Base-by-base conservation (phyloP, 1,140 invertebrate species). In the Mycetomoellerius zeteki region DNA sequence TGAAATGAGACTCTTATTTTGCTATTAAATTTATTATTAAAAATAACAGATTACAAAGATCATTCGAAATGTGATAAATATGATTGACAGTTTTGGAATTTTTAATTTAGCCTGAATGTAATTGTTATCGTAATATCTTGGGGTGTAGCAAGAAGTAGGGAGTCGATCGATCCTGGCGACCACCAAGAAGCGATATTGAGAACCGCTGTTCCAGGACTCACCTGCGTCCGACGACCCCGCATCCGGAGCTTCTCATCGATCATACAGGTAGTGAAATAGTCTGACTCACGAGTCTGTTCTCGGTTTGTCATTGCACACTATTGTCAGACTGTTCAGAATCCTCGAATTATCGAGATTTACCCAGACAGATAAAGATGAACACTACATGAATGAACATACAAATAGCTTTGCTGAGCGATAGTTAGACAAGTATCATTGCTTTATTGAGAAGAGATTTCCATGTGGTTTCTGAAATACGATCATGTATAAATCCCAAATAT, bases 221-320 rank as follows among this genome's bases (percentile, higher is more conserved):
- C 89, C 86, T 91, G 89, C 89, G 89, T 90, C 81, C 89, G 82
- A 91, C 89, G 89, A 91, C 89, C 89, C 72, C 89, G 77, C 80
- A 89, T 90, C 81, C 89, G 85, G 89, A 86, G 86, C 89, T 87
- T 90, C 75, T 86, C 86, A 90, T 88, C 85, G 89, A 88, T 90
- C 89, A 77, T 85, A 71, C 65, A 60, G 54, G 27, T 84, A 73
- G 54, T 56, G 54, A 60, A 84, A 84, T 19, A n/a, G 50, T 58
- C 47, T n/a, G 14, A 47, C 8, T 30, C 37, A 16, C 27, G 62
- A 19, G 33, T 21, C 27, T 52, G 62, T 33, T 30, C 24, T 58
- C 56, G 19, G n/a, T 60, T 60, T 30, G 33, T 84, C 14, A 5
- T 47, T 72, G 12, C 8, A 24, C 12, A 60, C 27, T 16, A 71